Base-by-base conservation (phyloP, 2,888 invertebrate genomes). In the Dynastes maya region DNA sequence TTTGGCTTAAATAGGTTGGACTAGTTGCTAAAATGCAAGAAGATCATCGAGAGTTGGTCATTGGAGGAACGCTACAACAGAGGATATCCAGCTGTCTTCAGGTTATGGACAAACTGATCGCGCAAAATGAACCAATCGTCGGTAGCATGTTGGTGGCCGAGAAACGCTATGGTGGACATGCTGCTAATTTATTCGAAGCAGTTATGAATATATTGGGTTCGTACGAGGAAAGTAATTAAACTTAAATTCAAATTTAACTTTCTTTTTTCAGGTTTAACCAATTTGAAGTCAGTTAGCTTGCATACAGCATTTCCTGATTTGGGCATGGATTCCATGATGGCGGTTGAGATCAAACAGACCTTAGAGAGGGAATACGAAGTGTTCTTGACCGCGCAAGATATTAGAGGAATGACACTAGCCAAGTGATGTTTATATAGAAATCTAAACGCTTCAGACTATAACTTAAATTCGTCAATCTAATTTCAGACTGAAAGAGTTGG, bases 281-380 rank as follows among this genome's bases (percentile, higher is more conserved):
- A 94, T 85, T 87, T 92, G 85, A 95, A 94, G 88, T 92, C 92
- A 0, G 91, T 93, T 0, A 94, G 94, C 64, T 91, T 92, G 80
- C 93, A 93, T 84, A 91, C 93, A 0, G 93, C 94, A 0, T 90
- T 99, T 1, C 95, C 96, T 1, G 98, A 98, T 87, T 90, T 99
- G 81, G 98, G 98, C 51, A 95, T 99, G 94, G 98, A 99, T 89
- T 98, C 98, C 1, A 93, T 98, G 91, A 98, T 97, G 97, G 97
- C 96, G 0, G 96, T 98, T 0, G 98, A 99, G 89, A 97, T 99
- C 83, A 98, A 98, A 84, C 97, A 98, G 89, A 95, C 95, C 0
- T 88, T 98, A 1, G 97, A 98, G 87, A 91, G 97, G 83, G 96
- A 97, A 86, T 97, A 95, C 86, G 97, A 98, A 85, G 90, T 98